Base-by-base conservation (phyloP, 2,113 vertebrate genomes). In the Neolamprologus sp. region DNA sequence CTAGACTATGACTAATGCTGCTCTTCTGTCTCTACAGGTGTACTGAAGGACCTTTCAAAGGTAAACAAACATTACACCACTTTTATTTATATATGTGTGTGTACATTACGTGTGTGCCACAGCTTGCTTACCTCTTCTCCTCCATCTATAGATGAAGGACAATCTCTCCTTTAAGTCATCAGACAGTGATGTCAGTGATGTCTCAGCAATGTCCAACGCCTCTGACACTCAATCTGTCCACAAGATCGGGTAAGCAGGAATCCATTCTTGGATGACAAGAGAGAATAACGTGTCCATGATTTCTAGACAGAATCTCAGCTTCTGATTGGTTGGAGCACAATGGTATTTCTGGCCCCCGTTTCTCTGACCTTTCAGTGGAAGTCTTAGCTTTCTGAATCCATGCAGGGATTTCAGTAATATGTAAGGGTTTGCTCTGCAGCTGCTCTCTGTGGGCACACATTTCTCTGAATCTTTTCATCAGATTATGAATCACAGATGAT, bases 111-210 rank as follows among this genome's bases (percentile, higher is more conserved):
- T 19, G 40, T 53, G 11, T 42, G 16, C 71, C 16, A 79, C 5
- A 5, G 53, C 35, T 30, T 23, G 26, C 45, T 80, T 54, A 73
- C 55, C 65, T 65, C 21, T 40, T 37, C 9, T 51, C 58, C 47
- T 82, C 23, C 49, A 4, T 86, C 19, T 68, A 9, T 81, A 94
- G 89, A 57, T 88, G 89, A 89, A 53, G 54, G 93, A 93, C 86
- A 89, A 79, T 16, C 65, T 98, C 75, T 98, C 98, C 90, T 97
- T 97, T 78, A 98, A 97, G 90, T 98, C 98, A 2, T 98, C 98
- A 13, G 98, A 98, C 96, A 98, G 98, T 8, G 98, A 99, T 49
- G 96, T 99, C 90, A 99, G 98, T 58, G 98, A 99, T 5, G 95
- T 97, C 86, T 98, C 97, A 0, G 97, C 97, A 68, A 96, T 98